phyloP scores from a whole-genome alignment of 2,113 vertebrate species.

The Aldabrachelys gigantea region DNA sequence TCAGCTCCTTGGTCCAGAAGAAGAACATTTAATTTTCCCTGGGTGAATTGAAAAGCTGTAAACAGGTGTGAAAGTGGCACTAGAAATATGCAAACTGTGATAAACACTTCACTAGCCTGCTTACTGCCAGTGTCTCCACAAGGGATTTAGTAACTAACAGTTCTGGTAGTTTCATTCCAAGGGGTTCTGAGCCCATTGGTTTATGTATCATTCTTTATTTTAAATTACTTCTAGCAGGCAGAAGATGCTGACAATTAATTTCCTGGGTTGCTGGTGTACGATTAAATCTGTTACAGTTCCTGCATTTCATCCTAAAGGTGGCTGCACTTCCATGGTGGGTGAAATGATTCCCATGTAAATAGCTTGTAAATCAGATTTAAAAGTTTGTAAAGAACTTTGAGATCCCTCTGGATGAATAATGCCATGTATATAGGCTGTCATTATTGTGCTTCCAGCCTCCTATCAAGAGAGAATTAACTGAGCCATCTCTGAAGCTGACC shows the following conservation, averaged over 20 bases:
- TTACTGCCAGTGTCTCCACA: neutral
- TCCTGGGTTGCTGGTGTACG: neutral
- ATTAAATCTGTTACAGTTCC: neutral
- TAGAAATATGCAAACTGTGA: neutral
- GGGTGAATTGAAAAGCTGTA: neutral
- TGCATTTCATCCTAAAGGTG: neutral
- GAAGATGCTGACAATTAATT: neutral
- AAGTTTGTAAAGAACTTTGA: neutral
- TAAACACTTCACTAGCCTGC: neutral
- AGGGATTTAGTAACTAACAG: neutral
- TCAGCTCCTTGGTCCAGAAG: neutral
- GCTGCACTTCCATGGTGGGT: neutral
- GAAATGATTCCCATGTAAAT: neutral
- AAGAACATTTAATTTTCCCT: neutral
- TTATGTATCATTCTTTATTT: neutral
- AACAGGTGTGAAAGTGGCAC: neutral
- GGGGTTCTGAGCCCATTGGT: neutral
- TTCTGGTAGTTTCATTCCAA: neutral
- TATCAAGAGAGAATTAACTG: neutral
- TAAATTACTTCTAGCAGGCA: neutral
- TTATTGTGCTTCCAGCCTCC: neutral
- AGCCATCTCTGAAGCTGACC: neutral
- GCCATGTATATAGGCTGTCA: neutral
- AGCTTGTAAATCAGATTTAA: neutral
- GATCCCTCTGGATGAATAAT: neutral